These are phyloP conservation scores for Drosophila kokeensis DNA, from an alignment of 2,888 invertebrate genomes.

Conservation along the genomic window DNA sequence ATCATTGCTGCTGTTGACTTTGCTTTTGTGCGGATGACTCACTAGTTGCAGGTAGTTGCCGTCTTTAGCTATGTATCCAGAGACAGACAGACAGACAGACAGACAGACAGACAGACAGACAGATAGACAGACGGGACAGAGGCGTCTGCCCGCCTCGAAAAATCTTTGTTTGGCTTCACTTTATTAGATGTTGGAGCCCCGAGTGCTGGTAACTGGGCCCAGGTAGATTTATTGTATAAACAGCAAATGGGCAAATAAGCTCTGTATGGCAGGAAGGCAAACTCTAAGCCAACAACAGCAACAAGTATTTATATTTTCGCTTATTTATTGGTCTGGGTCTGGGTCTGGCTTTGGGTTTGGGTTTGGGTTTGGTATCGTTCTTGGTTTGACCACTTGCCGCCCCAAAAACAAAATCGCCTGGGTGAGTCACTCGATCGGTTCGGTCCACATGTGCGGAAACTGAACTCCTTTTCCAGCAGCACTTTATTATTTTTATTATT, in stretches of 20 bases:
- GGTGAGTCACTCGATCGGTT: constrained; percentile 57
- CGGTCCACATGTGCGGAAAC: constrained; percentile 62
- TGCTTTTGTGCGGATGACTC: constrained; percentile 55
- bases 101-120: not conserved
- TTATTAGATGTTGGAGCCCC: constrained; percentile 60
- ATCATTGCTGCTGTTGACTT: constrained; percentile 30
- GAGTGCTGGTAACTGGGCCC: constrained; percentile 17
- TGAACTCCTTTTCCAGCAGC: constrained; percentile 67
- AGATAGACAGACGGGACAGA: not conserved
- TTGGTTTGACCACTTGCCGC: constrained; percentile 62
- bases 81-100: too few relatives aligned
- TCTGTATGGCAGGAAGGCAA: constrained; percentile 35
- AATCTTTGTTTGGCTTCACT: constrained; percentile 50
- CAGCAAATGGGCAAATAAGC: constrained; percentile 69
- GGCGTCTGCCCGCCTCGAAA: constrained; percentile 26
- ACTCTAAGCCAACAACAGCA: constrained; percentile 36
- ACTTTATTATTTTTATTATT: constrained; percentile 60
- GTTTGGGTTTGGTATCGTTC: constrained; percentile 47
- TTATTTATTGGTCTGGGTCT: constrained; percentile 69
- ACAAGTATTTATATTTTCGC: constrained; percentile 47
- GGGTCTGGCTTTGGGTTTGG: constrained; percentile 17
- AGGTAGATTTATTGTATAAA: constrained; percentile 78
- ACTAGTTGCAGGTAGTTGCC: constrained; percentile 44
- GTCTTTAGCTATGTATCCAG: constrained; percentile 12
- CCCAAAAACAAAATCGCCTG: constrained; percentile 45